Evolutionary conservation across 2,888 invertebrate genomes (phyloP), one percentile per base, ranked within the genome.

Genomic region (Lydus trimaculatus): DNA sequence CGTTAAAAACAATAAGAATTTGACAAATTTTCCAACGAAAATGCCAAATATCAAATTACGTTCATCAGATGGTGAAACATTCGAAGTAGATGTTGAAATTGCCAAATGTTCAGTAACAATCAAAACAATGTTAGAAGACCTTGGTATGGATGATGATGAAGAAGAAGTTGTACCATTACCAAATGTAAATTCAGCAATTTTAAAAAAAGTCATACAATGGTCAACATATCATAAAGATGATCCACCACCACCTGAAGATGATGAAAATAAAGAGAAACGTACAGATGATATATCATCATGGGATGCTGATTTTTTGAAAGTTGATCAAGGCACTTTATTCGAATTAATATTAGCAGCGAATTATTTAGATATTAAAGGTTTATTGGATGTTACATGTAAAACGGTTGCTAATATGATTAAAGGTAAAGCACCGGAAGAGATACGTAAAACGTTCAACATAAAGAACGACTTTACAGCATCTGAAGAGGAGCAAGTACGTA

Each of bases 251-350:
- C 94, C 97, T 9, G 98, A 98, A 85, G 98, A 99, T 80, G 98
- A 98, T 81, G 98, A 99, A 83, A 97, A 96, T 85, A 96, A 96
- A 84, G 97, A 98, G 82, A 99, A 98, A 82, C 89, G 99, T n/a
- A 99, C 99, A 0, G 99, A 99, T 84, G 99, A 99, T 82, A 99
- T 99, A 76, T 96, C 96, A 28, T 96, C 97, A 0, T 99, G 99
- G 99, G 99, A 99, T 87, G 96, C 97, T 0, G 99, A 99, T 84
- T 99, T 99, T 82, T 87, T 99, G 9, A 99, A 99, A 89, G 98
- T 99, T 36, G 98, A 98, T 84, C 98, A 98, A 84, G 97, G 96
- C 69, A 98, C 98, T 0, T 87, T 99, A 15, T 98, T 98, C 84
- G 98, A 98, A 87, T 87, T 99, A 56, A 98, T 99, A 80, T 87